Base-by-base conservation (phyloP, 2,113 vertebrate genomes). In the Sclerurus mexicanus region DNA sequence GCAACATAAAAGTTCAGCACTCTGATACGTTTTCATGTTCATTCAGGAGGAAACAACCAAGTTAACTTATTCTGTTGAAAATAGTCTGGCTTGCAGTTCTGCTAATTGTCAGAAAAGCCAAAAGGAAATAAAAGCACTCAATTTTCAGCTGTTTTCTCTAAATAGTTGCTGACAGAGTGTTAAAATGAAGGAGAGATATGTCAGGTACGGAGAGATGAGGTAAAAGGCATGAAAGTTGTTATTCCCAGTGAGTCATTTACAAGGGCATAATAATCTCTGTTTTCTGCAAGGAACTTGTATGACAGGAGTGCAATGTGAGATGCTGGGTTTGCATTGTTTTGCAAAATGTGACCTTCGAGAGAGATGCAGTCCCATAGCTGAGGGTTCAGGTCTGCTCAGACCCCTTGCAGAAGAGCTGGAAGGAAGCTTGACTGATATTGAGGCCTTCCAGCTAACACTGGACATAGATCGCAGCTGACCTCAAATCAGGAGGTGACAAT, bases 201-300 rank as follows among this genome's bases (percentile, higher is more conserved):
- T 1, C 0, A 5, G 17, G 6, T 42, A 18, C 16, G 74, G 44
- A 85, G 37, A 49, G 37, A n/a, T 1, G 6, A 93, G 85, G 71
- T 91, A 89, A 87, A 92, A 89, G 92, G 68, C 93, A 92, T 2
- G 0, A 20, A 72, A 50, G 58, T 62, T 94, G 49, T 89, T 95
- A 80, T 66, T 82, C 68, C 85, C 86, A 63, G 90, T 80, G 89
- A 85, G 31, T 95, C 75, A 73, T 75, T 94, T 95, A 84, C 67
- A 94, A 95, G 66, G 60, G n/a, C 49, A 62, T 23, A 64, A 60
- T 83, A 71, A 64, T 86, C 77, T 95, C 87, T 78, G 59, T 74
- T 81, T 79, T 73, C 94, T 96, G 89, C 24, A 39, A 52, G 67
- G 63, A 89, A 74, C 14, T 4, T 59, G 85, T 53, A 19, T 81